Percentiles rank a stretch among this genome's conserved stretches.
Evolutionary conservation across 2,113 vertebrate genomes (phyloP).

Genomic region (Hemiprocne comata): DNA sequence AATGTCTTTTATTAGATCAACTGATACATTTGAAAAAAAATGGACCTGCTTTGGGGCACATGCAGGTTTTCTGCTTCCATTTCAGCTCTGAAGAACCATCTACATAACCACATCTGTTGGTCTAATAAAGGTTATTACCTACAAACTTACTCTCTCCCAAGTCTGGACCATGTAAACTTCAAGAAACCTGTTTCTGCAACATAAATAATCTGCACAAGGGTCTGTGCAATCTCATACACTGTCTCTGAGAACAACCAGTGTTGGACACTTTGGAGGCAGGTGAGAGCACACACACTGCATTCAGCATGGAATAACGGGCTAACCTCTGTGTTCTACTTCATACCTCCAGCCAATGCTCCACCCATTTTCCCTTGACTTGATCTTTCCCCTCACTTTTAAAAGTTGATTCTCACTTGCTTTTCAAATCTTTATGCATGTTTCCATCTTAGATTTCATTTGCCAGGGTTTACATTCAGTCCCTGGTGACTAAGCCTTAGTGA

Average conservation of each 20-base stretch:
- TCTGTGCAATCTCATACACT: background rate
- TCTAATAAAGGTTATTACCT: slow-evolving; percentile 18
- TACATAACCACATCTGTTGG: slow-evolving; percentile 18
- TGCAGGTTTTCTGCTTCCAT: slow-evolving; percentile 34
- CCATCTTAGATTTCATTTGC: background rate
- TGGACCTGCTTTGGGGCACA: background rate
- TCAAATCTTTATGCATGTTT: background rate
- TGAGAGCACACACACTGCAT: background rate
- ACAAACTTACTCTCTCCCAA: background rate
- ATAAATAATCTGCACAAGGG: background rate
- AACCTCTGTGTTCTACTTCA: background rate
- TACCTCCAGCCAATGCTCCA: background rate
- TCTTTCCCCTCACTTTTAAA: background rate
- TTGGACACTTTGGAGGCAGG: background rate
- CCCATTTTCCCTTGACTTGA: background rate
- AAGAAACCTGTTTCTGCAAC: slow-evolving; percentile 20
- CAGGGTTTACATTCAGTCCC: background rate
- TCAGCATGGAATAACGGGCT: background rate
- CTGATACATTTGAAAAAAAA: background rate
- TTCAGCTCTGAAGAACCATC: slow-evolving; percentile 27
- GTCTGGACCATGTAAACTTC: slow-evolving; percentile 25
- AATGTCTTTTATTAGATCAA: slow-evolving; percentile 62
- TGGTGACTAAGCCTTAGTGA: background rate
- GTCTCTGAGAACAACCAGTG: background rate
- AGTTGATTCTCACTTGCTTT: background rate